phyloP scores from a whole-genome alignment of 2,113 vertebrate genomes.

The Ciconia maguari region DNA sequence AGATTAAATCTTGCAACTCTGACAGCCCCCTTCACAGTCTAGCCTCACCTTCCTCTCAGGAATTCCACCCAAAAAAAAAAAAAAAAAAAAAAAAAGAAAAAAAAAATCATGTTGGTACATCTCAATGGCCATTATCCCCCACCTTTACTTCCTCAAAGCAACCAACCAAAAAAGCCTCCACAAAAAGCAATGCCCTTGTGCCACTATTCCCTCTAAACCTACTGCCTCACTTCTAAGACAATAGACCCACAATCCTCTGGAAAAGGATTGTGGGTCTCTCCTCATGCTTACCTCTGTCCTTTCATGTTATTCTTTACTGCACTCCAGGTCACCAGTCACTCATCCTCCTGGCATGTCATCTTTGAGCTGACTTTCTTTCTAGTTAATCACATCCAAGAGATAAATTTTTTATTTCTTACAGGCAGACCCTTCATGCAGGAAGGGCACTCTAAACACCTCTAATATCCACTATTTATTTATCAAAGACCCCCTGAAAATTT shows the following conservation, averaged over 20 bases:
- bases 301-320: neutral
- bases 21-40: neutral
- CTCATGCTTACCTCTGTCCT: neutral
- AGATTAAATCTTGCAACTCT: neutral
- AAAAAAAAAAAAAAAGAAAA: neutral
- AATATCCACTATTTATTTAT: neutral
- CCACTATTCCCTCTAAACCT: neutral
- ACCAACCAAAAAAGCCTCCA: neutral
- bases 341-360: neutral
- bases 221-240: neutral
- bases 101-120: neutral
- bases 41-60: neutral
- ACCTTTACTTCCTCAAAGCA: neutral
- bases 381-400: neutral
- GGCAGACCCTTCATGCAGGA: neutral
- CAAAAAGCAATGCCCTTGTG: neutral
- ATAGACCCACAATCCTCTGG: neutral
- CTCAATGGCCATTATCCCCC: neutral
- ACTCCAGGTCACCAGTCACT: neutral
- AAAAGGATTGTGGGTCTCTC: neutral
- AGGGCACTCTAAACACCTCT: neutral
- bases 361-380: neutral
- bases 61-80: neutral
- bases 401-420: neutral
- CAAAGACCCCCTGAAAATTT: neutral